Evolutionary conservation across 2,797 vertebrate genomes (phyloP).

Genomic region (Sparus aurata): DNA sequence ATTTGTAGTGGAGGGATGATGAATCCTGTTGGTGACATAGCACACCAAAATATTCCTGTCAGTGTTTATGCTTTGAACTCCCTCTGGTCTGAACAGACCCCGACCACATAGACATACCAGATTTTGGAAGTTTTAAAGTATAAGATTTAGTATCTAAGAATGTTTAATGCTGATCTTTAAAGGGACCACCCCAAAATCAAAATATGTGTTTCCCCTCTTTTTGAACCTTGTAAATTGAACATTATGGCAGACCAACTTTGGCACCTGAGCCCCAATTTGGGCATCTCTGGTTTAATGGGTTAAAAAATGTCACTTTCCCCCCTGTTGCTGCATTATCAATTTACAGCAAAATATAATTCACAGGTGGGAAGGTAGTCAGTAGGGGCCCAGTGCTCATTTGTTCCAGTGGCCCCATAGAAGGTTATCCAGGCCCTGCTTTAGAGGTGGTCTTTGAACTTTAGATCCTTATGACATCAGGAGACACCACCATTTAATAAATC

Average conservation of each 20-base stretch:
- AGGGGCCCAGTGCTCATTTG: background rate
- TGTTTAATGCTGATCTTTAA: background rate
- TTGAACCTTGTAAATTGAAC: no score
- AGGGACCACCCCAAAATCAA: no score
- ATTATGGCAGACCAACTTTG: no score
- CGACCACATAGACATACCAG: no score
- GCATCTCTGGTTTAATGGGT: no score
- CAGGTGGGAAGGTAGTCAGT: background rate
- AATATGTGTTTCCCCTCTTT: no score
- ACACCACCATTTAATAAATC: background rate
- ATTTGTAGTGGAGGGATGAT: background rate
- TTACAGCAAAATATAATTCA: background rate
- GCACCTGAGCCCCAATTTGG: no score
- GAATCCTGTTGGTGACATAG: background rate
- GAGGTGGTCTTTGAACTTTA: background rate
- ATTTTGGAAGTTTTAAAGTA: no score
- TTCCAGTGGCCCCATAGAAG: background rate
- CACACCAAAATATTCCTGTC: background rate
- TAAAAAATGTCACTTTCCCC: background rate
- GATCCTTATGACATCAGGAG: background rate
- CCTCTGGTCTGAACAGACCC: no score
- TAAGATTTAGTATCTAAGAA: no score
- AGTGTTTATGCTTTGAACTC: no score
- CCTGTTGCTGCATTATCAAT: background rate
- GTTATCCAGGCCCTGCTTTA: background rate